Evolutionary conservation across 2,797 vertebrate genomes (phyloP).

Genomic region (Setipinna tenuifilis): DNA sequence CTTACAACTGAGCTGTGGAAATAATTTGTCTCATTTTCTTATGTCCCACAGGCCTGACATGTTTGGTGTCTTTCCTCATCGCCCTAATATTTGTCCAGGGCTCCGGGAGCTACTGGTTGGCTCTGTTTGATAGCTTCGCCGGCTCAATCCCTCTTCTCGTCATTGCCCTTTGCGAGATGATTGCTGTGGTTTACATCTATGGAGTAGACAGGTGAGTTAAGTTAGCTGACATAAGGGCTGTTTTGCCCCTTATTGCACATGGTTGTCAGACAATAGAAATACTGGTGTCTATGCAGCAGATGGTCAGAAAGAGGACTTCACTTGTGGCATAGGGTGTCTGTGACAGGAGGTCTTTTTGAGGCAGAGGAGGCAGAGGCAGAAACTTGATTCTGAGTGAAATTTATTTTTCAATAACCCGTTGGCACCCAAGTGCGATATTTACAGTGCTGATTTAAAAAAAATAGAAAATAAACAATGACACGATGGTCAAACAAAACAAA

Average conservation of each 20-base stretch:
- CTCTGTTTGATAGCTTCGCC: slow-evolving; percentile 85
- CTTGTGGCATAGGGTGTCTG: too few relatives aligned
- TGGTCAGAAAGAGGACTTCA: not conserved
- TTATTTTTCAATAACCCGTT: too few relatives aligned
- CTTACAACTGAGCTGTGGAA: not conserved
- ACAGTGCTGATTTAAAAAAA: too few relatives aligned
- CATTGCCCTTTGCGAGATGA: slow-evolving; percentile 87
- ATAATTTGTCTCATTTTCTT: not conserved
- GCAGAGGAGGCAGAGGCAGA: too few relatives aligned
- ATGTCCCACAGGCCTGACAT: slow-evolving; percentile 24
- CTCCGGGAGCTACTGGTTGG: slow-evolving; percentile 92
- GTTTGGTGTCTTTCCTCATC: slow-evolving; percentile 28
- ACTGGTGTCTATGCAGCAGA: not conserved
- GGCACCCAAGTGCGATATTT: too few relatives aligned
- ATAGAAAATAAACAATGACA: too few relatives aligned
- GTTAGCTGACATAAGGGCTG: not conserved
- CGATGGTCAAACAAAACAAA: too few relatives aligned
- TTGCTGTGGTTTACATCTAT: slow-evolving; percentile 79
- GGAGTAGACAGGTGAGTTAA: slow-evolving; percentile 66
- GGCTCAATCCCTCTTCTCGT: slow-evolving; percentile 88
- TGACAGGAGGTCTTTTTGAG: too few relatives aligned
- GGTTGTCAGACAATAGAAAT: not conserved
- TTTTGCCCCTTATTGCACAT: not conserved
- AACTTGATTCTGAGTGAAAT: too few relatives aligned
- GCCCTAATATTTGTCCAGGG: slow-evolving; percentile 45